Base-by-base conservation (phyloP, 2,888 invertebrate species). In the Eurois occulta region DNA sequence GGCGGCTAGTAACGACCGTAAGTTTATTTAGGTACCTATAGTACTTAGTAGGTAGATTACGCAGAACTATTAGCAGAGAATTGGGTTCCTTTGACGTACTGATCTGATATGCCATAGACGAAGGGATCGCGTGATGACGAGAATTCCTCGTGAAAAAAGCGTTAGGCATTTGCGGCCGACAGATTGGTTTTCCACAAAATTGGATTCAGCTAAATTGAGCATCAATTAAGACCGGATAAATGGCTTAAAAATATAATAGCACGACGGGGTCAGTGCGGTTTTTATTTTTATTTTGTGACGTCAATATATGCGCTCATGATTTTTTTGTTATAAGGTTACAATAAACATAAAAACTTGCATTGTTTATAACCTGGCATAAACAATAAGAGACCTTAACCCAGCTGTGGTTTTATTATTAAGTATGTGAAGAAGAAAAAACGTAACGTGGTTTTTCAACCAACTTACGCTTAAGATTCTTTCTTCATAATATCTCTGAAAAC, bases 81-180 rank as follows among this genome's bases (percentile, higher is more conserved):
- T 73, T 75, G n/a, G 60, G 64, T 75, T 62, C 41, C 67, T 66
- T 75, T 79, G 86, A 80, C 80, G 58, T 78, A 66, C 69, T 66
- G 46, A 80, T 80, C 69, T 68, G 84, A 86, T 87, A 86, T 21
- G 72, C 21, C 65, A 69, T 80, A 75, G 72, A 84, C 75, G 77
- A 78, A 68, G 81, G 83, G 75, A 88, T 91, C 87, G 92, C 92
- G 90, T 92, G 91, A 88, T 81, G 87, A 83, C 86, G 83, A 77
- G 70, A 88, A 90, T 90, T 85, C 80, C 81, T 80, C 41, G 84
- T 84, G 66, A 55, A 84, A 87, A 77, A 73, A 46, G 16, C 66
- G 65, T 55, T 52, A 43, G 48, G 28, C 68, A 69, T 64, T 81
- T 73, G 64, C 21, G 64, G 38, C 71, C 68, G 21, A 70, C 83